These are phyloP conservation scores for Scrobipalpa costella DNA, from an alignment of 2,888 invertebrate genomes.

Conservation along the genomic window DNA sequence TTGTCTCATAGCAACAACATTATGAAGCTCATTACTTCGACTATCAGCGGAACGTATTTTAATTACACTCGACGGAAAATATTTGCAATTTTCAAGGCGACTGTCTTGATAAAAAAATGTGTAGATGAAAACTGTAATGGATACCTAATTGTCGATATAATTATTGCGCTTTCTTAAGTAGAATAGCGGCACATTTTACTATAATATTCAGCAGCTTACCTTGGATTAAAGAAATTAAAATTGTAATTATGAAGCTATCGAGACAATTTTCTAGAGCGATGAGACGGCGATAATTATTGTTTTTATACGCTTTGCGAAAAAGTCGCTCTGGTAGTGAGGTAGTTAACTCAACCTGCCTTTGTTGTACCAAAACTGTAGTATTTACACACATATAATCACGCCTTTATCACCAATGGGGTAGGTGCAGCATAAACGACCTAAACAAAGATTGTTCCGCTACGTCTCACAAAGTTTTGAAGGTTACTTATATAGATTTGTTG, in stretches of 20 bases:
- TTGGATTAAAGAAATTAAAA: conserved; percentile 22
- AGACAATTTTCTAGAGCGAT: conserved; percentile 16
- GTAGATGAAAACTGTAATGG: conserved; percentile 31
- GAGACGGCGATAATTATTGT: conserved; percentile 10
- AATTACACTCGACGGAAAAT: conserved; percentile 44
- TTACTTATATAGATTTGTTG: too few species aligned
- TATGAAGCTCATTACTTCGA: conserved; percentile 39
- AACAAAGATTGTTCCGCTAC: too few species aligned
- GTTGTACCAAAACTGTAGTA: too few species aligned
- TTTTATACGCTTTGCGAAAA: background rate
- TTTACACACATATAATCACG: too few species aligned
- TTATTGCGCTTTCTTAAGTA: conserved; percentile 26
- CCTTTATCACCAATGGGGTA: too few species aligned
- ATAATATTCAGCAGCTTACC: background rate
- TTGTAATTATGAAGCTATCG: conserved; percentile 11
- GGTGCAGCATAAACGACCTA: too few species aligned
- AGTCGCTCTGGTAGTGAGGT: background rate
- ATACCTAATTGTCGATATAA: conserved; percentile 30
- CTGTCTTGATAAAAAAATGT: conserved; percentile 25
- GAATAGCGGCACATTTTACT: conserved; percentile 23
- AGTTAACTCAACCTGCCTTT: too few species aligned
- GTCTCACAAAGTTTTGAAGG: too few species aligned
- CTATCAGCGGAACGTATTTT: conserved; percentile 45
- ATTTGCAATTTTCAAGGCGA: conserved; percentile 27
- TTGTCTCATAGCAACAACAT: conserved; percentile 36